These are phyloP conservation scores for Xylocopa sonorina DNA, from an alignment of 1,140 invertebrate genomes.

Conservation along the genomic window DNA sequence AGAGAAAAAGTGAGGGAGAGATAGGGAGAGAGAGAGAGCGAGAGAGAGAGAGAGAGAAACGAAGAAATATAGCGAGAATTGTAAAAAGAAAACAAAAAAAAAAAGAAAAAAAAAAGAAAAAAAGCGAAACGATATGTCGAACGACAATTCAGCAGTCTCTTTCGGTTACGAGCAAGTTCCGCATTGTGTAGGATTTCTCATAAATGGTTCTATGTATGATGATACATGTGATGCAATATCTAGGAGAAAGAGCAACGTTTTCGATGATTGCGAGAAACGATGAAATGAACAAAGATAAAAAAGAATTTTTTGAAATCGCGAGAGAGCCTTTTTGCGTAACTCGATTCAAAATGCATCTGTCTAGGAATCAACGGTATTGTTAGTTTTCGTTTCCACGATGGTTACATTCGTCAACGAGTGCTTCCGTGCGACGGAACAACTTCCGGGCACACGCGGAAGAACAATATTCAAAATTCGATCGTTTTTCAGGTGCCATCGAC, in stretches of 20 bases:
- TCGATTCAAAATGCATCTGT: conserved; percentile 34
- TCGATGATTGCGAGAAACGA: conserved; percentile 68
- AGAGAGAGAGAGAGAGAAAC: conserved; percentile 12
- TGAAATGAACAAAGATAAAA: conserved; percentile 53
- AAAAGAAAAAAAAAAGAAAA: conserved; percentile 46
- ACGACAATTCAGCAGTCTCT: conserved; percentile 74
- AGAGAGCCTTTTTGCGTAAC: conserved; percentile 64
- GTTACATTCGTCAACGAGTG: conserved; percentile 59
- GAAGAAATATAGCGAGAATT: not conserved
- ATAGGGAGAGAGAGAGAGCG: conserved; percentile 47
- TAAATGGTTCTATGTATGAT: conserved; percentile 61
- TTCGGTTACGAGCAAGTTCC: conserved; percentile 81
- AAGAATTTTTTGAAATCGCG: conserved; percentile 59
- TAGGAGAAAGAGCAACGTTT: conserved; percentile 58
- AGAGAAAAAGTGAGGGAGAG: conserved; percentile 26
- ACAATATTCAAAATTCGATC: conserved; percentile 58
- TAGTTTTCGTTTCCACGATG: conserved; percentile 29
- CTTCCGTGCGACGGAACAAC: conserved; percentile 62
- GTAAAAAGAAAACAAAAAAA: conserved; percentile 33
- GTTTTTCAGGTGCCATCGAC: conserved; percentile 45
- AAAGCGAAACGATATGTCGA: conserved; percentile 38
- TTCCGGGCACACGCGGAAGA: conserved; percentile 58
- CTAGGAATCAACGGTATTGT: conserved; percentile 45
- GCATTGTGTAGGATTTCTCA: conserved; percentile 77
- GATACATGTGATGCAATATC: conserved; percentile 63